These are phyloP conservation scores for Caenorhabditis inopinata DNA, from an alignment of 1,140 invertebrate species.

Conservation along the genomic window DNA sequence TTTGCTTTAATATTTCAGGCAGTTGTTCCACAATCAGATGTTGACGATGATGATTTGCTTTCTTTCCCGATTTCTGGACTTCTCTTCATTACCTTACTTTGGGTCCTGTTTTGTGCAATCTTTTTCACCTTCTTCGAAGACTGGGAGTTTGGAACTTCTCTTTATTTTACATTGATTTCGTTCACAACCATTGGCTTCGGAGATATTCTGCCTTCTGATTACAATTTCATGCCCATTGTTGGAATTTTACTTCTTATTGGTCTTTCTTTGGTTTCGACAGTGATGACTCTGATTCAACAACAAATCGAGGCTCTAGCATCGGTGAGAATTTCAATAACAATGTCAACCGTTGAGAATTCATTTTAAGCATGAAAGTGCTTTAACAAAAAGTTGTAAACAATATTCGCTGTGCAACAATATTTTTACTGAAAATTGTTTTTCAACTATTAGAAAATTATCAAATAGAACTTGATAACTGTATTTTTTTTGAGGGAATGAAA, in stretches of 20 bases:
- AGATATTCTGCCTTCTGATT: constrained; percentile 38
- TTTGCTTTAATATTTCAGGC: not conserved
- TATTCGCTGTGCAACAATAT: not conserved
- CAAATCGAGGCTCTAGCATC: constrained; percentile 43
- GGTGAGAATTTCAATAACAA: no score
- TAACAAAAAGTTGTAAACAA: no score
- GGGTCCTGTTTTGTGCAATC: constrained; percentile 34
- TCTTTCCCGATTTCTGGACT: constrained; percentile 43
- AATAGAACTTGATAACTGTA: not conserved
- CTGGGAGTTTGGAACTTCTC: constrained; percentile 45
- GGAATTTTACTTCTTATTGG: constrained; percentile 41
- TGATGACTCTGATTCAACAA: constrained; percentile 42
- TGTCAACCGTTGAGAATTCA: no score
- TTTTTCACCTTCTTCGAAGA: constrained; percentile 20
- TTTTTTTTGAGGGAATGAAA: constrained; percentile 43
- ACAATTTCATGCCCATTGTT: constrained; percentile 35
- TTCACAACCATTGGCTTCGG: constrained; percentile 49
- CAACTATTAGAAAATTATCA: not conserved
- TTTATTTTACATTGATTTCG: constrained; percentile 46
- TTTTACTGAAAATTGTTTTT: not conserved
- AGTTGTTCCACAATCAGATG: not conserved
- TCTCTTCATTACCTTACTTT: constrained; percentile 35
- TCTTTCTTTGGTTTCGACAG: constrained; percentile 44
- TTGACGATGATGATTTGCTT: constrained; percentile 34
- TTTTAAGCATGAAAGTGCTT: no score